Evolutionary conservation across 2,888 invertebrate species (phyloP), one percentile per base, ranked within the genome.

Genomic region (Protophormia terraenovae): DNA sequence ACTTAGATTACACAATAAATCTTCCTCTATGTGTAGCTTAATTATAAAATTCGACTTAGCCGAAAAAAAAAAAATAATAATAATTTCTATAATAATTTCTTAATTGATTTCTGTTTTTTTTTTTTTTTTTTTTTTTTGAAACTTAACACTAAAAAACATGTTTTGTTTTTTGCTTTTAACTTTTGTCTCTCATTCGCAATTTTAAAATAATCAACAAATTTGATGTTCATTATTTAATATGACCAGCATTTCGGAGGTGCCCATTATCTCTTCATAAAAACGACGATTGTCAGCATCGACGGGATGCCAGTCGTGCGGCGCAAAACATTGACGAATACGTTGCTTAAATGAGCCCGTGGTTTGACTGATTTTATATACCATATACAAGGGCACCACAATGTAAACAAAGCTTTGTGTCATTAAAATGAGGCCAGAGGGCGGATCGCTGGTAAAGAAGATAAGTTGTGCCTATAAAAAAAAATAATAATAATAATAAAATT

Each of bases 261-360:
- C 92, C 89, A 92, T 91, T 8, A 92, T 89, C 67, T 91, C 91
- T 80, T 92, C 92, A 76, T 92, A 92, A 75, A 90, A 90, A 5
- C 90, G 89, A 0, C 91, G 91, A 89, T 91, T 90, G 38, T 89
- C 90, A 16, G 92, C 89, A 87, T 90, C 90, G 5, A 90, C 91
- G 2, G 92, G 92, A 90, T 92, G 91, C 92, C 92, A 92, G 84
- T 92, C 92, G 77, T 91, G 92, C 0, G 92, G 92, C 1, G 89
- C 88, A 41, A 92, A 89, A 69, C 91, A 92, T 86, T 92, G 91
- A 41, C 87, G 89, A 81, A 91, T 62, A 19, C 92, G 89, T 8
- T 90, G 88, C 8, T 88, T 88, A 29, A 90, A 84, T 0, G 88
- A 85, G 19, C 92, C 92, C 8, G 88, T 90, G 0, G 91, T 91